These are phyloP conservation scores for Drosophila nr. fundita DNA, from an alignment of 2,888 invertebrate genomes.

Conservation along the genomic window DNA sequence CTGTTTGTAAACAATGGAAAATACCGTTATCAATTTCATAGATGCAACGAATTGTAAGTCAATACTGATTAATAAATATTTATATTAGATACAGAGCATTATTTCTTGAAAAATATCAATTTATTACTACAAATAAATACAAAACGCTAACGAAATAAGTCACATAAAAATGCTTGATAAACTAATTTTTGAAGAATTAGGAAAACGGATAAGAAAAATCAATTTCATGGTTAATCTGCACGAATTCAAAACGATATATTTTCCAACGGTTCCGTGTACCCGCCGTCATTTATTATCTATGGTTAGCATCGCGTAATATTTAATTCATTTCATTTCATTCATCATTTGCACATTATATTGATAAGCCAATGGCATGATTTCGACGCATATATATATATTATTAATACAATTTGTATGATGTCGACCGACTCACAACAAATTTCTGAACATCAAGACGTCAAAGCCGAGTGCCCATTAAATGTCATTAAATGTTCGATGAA, in stretches of 20 bases:
- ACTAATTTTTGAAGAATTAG: not conserved
- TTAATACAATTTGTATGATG: slow-evolving; percentile 4
- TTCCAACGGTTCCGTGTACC: not conserved
- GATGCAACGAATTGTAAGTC: not conserved
- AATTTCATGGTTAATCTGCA: not conserved
- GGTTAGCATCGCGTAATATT: slow-evolving; percentile 26
- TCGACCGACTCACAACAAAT: not conserved
- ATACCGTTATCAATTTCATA: not conserved
- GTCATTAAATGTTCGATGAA: slow-evolving; percentile 29
- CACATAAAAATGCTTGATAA: not conserved
- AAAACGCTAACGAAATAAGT: not conserved
- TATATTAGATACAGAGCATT: not conserved
- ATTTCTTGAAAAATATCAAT: not conserved
- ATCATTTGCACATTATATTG: slow-evolving; percentile 10
- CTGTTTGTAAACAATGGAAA: not conserved
- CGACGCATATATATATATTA: not conserved
- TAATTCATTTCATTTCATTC: slow-evolving; percentile 25
- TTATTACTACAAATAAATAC: not conserved
- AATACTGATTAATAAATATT: not conserved
- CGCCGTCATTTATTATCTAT: slow-evolving; percentile 9
- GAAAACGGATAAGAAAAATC: not conserved
- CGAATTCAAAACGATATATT: not conserved
- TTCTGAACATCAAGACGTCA: slow-evolving; percentile 7
- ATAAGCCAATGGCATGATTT: slow-evolving; percentile 46
- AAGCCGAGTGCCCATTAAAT: slow-evolving; percentile 17